Conservation (phyloP, 2,113 vertebrate species). For the zebrafish (Danio rerio) region DNA sequence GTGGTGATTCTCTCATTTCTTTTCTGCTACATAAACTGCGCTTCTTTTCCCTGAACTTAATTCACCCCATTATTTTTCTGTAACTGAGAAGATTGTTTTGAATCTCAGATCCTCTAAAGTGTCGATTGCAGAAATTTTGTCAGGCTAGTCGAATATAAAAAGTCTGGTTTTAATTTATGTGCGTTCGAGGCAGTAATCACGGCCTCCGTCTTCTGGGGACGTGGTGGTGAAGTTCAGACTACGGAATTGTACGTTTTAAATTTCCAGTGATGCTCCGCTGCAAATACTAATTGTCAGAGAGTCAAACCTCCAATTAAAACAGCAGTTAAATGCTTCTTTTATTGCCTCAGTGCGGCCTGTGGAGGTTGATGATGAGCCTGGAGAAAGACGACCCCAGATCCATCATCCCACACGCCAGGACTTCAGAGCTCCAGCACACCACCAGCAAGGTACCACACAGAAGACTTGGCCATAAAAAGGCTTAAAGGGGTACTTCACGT, state of each 20-base stretch:
- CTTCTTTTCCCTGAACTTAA: constrained; percentile 25
- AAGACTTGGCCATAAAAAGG: not conserved
- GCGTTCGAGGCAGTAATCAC: constrained; percentile 76
- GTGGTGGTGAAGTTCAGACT: constrained; percentile 56
- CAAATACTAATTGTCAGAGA: constrained; percentile 57
- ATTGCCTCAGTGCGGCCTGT: constrained; percentile 52
- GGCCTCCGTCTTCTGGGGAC: constrained; percentile 74
- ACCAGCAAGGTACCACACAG: constrained; percentile 46
- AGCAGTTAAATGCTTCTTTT: constrained; percentile 55
- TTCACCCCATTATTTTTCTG: constrained; percentile 24
- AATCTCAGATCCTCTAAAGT: constrained; percentile 42
- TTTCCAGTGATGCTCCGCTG: constrained; percentile 62
- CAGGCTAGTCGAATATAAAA: constrained; percentile 49
- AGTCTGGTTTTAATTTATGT: constrained; percentile 73
- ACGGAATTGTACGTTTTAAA: constrained; percentile 62
- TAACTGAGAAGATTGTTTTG: constrained; percentile 39
- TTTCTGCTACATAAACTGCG: not conserved
- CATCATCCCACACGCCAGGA: constrained; percentile 14
- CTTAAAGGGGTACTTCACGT: not conserved
- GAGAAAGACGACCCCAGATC: constrained; percentile 49
- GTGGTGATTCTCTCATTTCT: constrained; percentile 19
- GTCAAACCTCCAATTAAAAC: constrained; percentile 60
- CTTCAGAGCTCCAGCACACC: constrained; percentile 28
- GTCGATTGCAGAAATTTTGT: constrained; percentile 48
- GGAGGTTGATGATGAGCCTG: constrained; percentile 23